phyloP scores from a whole-genome alignment of 2,797 vertebrate genomes.

The Neomorphus geoffroyi region DNA sequence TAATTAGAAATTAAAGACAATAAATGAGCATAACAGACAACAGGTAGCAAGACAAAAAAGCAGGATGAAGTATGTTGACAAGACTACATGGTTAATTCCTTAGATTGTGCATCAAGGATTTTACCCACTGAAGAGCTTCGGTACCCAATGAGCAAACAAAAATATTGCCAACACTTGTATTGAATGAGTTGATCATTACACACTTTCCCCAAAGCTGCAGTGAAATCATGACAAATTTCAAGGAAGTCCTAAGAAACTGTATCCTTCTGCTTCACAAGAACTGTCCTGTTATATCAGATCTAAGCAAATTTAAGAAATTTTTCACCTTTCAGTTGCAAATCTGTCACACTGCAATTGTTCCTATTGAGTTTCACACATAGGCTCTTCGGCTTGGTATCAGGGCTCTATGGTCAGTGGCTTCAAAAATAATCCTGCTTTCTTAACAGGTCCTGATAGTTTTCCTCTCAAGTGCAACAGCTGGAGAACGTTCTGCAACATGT shows the following conservation, averaged over 20 bases:
- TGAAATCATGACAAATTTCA: neutral
- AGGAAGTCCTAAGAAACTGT: neutral
- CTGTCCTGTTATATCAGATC: neutral
- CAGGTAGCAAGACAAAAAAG: neutral
- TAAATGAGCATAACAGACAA: neutral
- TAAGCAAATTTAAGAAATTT: neutral
- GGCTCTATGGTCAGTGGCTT: neutral
- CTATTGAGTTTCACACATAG: neutral
- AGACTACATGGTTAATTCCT: neutral
- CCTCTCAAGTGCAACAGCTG: neutral
- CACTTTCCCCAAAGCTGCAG: neutral
- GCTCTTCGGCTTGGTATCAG: neutral
- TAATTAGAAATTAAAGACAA: neutral
- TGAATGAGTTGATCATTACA: neutral
- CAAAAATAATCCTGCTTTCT: constrained; percentile 3
- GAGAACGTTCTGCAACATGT: neutral
- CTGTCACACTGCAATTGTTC: neutral
- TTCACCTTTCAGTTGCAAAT: neutral
- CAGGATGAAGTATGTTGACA: neutral
- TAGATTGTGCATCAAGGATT: neutral
- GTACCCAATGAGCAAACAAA: neutral
- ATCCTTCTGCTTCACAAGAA: neutral
- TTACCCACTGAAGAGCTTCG: neutral
- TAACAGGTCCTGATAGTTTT: neutral
- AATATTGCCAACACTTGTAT: neutral